phyloP scores from a whole-genome alignment of 2,797 vertebrate genomes.

The Anguilla obscura region DNA sequence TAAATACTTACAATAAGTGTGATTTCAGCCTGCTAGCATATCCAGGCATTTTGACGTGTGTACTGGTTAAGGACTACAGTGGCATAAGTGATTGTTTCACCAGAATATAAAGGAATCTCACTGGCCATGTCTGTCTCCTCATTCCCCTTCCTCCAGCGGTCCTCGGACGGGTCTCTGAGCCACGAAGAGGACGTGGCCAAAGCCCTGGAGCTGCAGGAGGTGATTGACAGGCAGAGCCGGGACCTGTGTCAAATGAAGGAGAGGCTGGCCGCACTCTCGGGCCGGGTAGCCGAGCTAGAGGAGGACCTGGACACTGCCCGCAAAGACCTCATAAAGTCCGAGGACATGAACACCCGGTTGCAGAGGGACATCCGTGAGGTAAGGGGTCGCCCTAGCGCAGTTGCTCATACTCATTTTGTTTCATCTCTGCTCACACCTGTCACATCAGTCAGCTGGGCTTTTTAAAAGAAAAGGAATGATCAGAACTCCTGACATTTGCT shows the following conservation, averaged over 20 bases:
- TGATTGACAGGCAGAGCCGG: constrained; percentile 84
- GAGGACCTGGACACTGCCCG: constrained; percentile 93
- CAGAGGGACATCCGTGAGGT: constrained; percentile 94
- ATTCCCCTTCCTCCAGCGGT: constrained; percentile 68
- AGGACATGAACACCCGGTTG: constrained; percentile 87
- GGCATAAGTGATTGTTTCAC: neutral
- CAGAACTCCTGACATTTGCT: too few relatives aligned
- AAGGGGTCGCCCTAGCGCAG: neutral
- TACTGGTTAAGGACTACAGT: neutral
- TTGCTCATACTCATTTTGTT: neutral
- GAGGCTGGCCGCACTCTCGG: constrained; percentile 80
- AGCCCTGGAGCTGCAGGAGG: constrained; percentile 85
- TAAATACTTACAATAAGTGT: too few relatives aligned
- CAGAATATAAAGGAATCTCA: neutral
- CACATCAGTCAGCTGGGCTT: too few relatives aligned
- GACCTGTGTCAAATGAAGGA: constrained; percentile 95
- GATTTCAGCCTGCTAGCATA: neutral
- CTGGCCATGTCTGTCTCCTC: neutral
- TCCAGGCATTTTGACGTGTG: too few relatives aligned
- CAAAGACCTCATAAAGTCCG: constrained; percentile 93
- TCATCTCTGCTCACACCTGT: too few relatives aligned
- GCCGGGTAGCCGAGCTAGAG: constrained; percentile 85
- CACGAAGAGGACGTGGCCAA: constrained; percentile 87
- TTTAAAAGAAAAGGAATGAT: too few relatives aligned
- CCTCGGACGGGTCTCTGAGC: constrained; percentile 83